These are phyloP conservation scores for Hiodon alosoides DNA, from an alignment of 2,113 vertebrate genomes.

Conservation along the genomic window DNA sequence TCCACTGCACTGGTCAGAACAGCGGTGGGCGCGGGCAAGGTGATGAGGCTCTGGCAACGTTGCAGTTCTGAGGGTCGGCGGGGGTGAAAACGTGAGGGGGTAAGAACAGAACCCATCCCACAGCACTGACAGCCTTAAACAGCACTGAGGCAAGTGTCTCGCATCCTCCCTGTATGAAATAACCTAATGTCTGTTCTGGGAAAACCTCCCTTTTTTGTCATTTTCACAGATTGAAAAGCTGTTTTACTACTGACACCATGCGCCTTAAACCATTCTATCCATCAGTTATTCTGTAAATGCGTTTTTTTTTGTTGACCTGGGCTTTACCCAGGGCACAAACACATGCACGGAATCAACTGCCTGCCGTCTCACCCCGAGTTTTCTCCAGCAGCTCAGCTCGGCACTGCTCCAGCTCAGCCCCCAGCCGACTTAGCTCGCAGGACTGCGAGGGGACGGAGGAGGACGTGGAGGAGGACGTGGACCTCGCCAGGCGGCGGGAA, in stretches of 20 bases:
- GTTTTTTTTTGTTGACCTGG: background rate
- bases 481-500: constrained; percentile 62
- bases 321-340: background rate
- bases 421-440: constrained; percentile 46
- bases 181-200: too few relatives aligned
- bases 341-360: background rate
- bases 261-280: too few relatives aligned
- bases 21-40: constrained; percentile 64
- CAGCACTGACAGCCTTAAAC: background rate
- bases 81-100: background rate
- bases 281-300: too few relatives aligned
- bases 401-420: constrained; percentile 66
- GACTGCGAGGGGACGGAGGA: constrained; percentile 3
- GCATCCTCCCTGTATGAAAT: too few relatives aligned
- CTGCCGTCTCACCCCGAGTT: constrained; percentile 58
- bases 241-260: too few relatives aligned
- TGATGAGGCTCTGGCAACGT: constrained; percentile 68
- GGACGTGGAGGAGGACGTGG: constrained; percentile 7
- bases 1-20: constrained; percentile 70
- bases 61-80: constrained; percentile 64
- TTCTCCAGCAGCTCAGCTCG: constrained; percentile 47
- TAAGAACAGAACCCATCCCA: background rate
- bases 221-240: too few relatives aligned
- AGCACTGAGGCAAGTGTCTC: too few relatives aligned
- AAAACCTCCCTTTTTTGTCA: too few relatives aligned